Percentiles rank a stretch among this genome's conserved stretches.
Evolutionary conservation across 2,113 vertebrate genomes (phyloP).

Genomic region (Sialia sialis): DNA sequence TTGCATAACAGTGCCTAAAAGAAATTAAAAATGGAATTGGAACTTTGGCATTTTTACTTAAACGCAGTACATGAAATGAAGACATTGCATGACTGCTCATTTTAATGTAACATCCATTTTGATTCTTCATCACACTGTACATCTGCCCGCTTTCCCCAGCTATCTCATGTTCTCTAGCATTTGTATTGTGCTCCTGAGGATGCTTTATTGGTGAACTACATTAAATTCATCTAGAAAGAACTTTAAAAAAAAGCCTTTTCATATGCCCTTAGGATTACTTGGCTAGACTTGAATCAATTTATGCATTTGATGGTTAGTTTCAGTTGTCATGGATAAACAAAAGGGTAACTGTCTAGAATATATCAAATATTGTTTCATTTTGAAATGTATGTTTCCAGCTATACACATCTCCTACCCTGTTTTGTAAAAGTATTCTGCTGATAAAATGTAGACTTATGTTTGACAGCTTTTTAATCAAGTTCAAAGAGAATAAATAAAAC

Average conservation of each 20-base stretch:
- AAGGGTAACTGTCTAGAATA: conserved; percentile 75
- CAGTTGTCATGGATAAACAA: conserved; percentile 77
- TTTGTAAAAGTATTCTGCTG: conserved; percentile 73
- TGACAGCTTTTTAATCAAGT: conserved; percentile 81
- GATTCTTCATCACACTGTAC: conserved; percentile 66
- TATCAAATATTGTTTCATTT: conserved; percentile 76
- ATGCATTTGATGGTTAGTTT: conserved; percentile 76
- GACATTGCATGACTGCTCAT: conserved; percentile 55
- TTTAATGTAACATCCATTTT: conserved; percentile 71
- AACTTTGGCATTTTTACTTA: conserved; percentile 44
- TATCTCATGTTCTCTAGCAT: conserved; percentile 70
- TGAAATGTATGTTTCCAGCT: conserved; percentile 71
- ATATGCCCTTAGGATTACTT: conserved; percentile 74
- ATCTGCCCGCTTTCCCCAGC: conserved; percentile 54
- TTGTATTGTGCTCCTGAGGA: conserved; percentile 74
- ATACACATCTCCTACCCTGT: conserved; percentile 60
- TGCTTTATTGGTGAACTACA: conserved; percentile 75
- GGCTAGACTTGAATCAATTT: conserved; percentile 73
- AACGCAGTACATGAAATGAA: conserved; percentile 37
- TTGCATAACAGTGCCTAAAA: neutral
- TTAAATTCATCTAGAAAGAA: conserved; percentile 75
- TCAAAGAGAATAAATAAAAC: conserved; percentile 78
- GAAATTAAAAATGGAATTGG: conserved; percentile 30
- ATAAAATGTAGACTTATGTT: conserved; percentile 76
- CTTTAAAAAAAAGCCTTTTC: conserved; percentile 64